Conservation (phyloP, 1,140 invertebrate genomes). For the Nasonia longicornis region DNA sequence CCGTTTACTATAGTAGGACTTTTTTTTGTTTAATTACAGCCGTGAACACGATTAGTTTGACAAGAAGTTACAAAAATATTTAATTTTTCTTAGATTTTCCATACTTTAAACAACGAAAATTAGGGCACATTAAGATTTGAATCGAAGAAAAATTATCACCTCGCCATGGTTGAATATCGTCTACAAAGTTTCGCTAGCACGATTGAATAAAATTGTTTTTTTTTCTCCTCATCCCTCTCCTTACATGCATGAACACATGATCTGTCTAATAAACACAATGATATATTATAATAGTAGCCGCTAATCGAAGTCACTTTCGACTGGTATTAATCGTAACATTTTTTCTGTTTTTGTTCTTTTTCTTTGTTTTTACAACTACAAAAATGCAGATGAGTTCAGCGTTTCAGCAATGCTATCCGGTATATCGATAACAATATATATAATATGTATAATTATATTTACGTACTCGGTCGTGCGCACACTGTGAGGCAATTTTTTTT, state of each 20-base stretch:
- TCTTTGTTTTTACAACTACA: constrained; percentile 42
- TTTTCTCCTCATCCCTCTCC: no score
- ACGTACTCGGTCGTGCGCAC: constrained; percentile 47
- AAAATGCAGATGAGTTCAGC: constrained; percentile 55
- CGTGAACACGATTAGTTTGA: constrained; percentile 35
- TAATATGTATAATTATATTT: constrained; percentile 49
- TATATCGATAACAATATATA: constrained; percentile 47
- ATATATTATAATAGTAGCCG: neutral
- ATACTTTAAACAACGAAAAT: neutral
- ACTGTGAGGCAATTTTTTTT: constrained; percentile 50
- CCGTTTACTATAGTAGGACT: neutral
- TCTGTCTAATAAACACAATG: constrained; percentile 13
- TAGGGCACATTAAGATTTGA: neutral
- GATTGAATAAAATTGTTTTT: constrained; percentile 1
- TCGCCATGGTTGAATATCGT: neutral
- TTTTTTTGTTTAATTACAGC: constrained; percentile 5
- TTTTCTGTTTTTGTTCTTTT: constrained; percentile 37
- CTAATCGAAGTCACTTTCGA: constrained; percentile 28
- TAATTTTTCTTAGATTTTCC: neutral
- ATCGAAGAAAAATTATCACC: neutral
- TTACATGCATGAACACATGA: neutral
- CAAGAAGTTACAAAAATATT: constrained; percentile 39
- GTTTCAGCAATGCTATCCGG: constrained; percentile 52
- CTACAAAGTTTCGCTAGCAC: neutral
- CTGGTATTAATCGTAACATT: constrained; percentile 12